Evolutionary conservation across 2,888 invertebrate species (phyloP).

Genomic region (Anarsia innoxiella): DNA sequence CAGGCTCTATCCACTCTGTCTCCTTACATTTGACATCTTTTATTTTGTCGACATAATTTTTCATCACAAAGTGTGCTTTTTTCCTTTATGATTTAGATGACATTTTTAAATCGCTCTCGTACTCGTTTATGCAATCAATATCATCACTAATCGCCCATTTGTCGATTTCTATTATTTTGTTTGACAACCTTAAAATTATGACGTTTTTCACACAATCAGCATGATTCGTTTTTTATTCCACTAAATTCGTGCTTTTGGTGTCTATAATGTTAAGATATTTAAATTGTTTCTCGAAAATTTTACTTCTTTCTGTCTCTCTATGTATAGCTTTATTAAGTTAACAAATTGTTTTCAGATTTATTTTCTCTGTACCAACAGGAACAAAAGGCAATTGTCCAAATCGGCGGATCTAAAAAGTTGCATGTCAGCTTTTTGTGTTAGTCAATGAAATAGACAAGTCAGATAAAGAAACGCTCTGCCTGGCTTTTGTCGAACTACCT

Average conservation of each 20-base stretch:
- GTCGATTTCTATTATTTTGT: constrained; percentile 51
- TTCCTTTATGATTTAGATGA: constrained; percentile 38
- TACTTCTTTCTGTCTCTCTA: constrained; percentile 30
- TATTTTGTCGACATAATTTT: constrained; percentile 43
- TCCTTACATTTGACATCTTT: constrained; percentile 54
- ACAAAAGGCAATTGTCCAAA: constrained; percentile 9
- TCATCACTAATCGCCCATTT: too few species aligned
- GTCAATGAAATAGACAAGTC: constrained; percentile 38
- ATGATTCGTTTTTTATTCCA: constrained; percentile 61
- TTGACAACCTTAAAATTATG: constrained; percentile 31
- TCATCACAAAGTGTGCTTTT: constrained; percentile 54
- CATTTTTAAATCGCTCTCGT: constrained; percentile 31
- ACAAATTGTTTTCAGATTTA: background rate
- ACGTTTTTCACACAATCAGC: constrained; percentile 52
- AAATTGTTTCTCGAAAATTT: constrained; percentile 15
- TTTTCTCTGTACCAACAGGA: too few species aligned
- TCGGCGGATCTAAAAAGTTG: constrained; percentile 36
- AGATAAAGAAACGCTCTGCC: constrained; percentile 44
- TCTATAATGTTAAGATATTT: constrained; percentile 48
- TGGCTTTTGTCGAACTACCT: constrained; percentile 38
- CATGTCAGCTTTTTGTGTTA: constrained; percentile 72
- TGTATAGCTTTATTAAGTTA: constrained; percentile 30
- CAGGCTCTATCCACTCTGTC: constrained; percentile 62
- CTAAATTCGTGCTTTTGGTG: constrained; percentile 72
- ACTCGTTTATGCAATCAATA: constrained; percentile 4